These are phyloP conservation scores for Drosophila yakuba DNA, from an alignment of 1,140 invertebrate genomes.

Conservation along the genomic window DNA sequence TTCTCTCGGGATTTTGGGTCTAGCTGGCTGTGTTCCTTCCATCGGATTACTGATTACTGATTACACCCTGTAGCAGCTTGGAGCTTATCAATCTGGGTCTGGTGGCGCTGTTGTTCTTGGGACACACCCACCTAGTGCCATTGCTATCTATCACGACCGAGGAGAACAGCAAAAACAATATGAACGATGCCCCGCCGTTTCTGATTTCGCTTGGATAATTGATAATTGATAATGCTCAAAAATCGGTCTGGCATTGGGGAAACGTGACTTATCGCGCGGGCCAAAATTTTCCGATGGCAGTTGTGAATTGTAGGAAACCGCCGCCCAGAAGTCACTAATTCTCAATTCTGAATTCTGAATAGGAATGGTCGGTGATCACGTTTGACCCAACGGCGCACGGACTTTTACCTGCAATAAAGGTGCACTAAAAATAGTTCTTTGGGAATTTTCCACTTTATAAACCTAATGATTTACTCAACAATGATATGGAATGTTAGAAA, in stretches of 20 bases:
- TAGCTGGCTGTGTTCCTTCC: constrained; percentile 1
- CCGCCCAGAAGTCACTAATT: constrained; percentile 31
- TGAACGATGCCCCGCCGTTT: constrained; percentile 10
- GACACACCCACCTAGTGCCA: constrained; percentile 45
- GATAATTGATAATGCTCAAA: constrained; percentile 20
- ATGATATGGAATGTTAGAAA: neutral
- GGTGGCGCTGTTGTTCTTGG: constrained; percentile 29
- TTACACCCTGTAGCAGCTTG: constrained; percentile 6
- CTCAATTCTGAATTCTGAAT: neutral
- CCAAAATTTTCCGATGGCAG: constrained; percentile 39
- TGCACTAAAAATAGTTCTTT: constrained; percentile 13
- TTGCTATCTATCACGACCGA: constrained; percentile 34
- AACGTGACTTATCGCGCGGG: constrained; percentile 40
- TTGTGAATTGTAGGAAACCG: constrained; percentile 38
- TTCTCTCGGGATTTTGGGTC: constrained; percentile 17
- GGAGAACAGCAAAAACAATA: no score
- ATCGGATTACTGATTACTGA: constrained; percentile 42
- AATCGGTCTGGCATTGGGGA: constrained; percentile 23
- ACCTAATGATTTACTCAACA: neutral
- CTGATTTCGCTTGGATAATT: constrained; percentile 36
- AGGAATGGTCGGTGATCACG: constrained; percentile 32
- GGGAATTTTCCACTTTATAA: neutral
- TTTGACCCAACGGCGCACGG: constrained; percentile 13
- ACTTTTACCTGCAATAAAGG: constrained; percentile 10
- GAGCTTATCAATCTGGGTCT: constrained; percentile 57